phyloP scores from a whole-genome alignment of 2,113 vertebrate species.

The Phocoena phocoena region DNA sequence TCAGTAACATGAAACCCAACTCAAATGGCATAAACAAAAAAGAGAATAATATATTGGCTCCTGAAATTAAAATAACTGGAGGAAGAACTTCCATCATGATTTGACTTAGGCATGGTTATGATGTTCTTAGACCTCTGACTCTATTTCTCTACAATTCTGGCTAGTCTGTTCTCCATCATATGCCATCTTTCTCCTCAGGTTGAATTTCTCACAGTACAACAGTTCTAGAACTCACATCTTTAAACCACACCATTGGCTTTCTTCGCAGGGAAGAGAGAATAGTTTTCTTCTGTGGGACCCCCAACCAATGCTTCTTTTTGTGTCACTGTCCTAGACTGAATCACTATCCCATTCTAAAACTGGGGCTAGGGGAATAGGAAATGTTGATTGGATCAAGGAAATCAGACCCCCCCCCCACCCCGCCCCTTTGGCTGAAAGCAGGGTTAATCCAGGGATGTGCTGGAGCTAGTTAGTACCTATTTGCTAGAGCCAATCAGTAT shows the following conservation, averaged over 20 bases:
- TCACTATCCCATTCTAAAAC: not conserved
- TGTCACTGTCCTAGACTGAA: not conserved
- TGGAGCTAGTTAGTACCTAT: not conserved
- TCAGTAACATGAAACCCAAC: not conserved
- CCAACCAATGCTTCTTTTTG: too few relatives aligned
- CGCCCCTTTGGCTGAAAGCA: not conserved
- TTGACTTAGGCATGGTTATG: not conserved
- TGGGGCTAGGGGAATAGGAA: not conserved
- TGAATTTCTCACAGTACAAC: not conserved
- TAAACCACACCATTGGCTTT: too few relatives aligned
- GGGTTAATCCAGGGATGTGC: not conserved
- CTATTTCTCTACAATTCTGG: not conserved
- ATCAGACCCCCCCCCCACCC: too few relatives aligned
- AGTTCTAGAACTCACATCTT: not conserved
- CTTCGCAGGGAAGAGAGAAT: not conserved
- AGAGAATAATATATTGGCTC: not conserved
- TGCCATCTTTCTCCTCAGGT: not conserved
- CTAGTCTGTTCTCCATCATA: not conserved
- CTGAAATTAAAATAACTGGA: not conserved
- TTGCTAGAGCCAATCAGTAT: not conserved
- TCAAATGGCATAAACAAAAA: not conserved
- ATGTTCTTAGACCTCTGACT: not conserved
- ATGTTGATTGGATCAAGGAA: not conserved
- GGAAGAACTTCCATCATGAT: not conserved
- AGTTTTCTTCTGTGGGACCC: not conserved